Base-by-base conservation (phyloP, 2,888 invertebrate species). In the Neoaliturus tenellus region DNA sequence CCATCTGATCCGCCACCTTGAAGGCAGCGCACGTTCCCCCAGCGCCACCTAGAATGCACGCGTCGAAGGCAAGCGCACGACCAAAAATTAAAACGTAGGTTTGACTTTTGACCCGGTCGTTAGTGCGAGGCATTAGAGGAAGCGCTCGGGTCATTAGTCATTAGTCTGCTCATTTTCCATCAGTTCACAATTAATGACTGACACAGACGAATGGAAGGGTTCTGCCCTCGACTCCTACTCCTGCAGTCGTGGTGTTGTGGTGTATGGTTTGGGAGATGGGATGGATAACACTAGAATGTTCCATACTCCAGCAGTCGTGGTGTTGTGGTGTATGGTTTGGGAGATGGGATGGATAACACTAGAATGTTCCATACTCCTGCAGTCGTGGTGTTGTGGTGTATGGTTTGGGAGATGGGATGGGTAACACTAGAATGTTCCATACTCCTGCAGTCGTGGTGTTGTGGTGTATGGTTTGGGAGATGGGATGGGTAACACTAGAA, bases 71-170 rank as follows among this genome's bases (percentile, higher is more conserved):
- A 39, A 8, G 58, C 62, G 31, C 62, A 31, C 62, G 62, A 31
- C 31, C 17, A 28, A 12, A 62, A 62, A 62, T 62, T 31, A 62
- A 62, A 62, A 62, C 62, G 62, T 28, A 62, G 62, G 62, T 62
- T n/a, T 28, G 62, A 62, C 62, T 62, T 62, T 62, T 62, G 62
- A 62, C 62, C 62, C 28, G 31, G 62, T 14, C 62, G 31, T 62
- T 62, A 62, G 62, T 62, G 17, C 28, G 62, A 62, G 62, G 62
- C 62, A 62, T 62, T 62, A 62, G 62, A 62, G 62, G 62, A 62
- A 62, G 62, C 62, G 62, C 62, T 14, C 25, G 31, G 17, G 62
- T 62, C 62, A 55, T 55, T 55, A 55, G n/a, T n/a, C n/a, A 51
- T 51, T 51, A 51, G 62, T 62, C 62, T 28, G 62, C 14, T 62